phyloP scores from a whole-genome alignment of 1,140 invertebrate species.

The Sarcophaga bullata region DNA sequence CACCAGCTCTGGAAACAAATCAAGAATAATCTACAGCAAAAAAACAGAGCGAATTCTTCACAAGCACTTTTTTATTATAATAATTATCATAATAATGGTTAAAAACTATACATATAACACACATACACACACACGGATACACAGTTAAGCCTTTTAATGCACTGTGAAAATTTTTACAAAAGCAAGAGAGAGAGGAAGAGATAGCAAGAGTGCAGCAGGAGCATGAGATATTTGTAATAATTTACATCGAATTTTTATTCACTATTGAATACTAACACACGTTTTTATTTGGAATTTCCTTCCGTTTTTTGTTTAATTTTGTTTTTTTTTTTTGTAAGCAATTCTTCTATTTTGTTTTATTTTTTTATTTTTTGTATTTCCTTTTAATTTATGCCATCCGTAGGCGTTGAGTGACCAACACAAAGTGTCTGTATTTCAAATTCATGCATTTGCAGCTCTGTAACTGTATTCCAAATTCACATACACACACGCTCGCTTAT shows the following conservation, averaged over 20 bases:
- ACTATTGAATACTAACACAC: not conserved
- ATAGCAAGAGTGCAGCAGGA: not conserved
- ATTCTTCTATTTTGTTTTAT: not conserved
- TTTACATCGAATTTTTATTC: not conserved
- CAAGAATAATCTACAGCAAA: no score
- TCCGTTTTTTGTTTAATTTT: not conserved
- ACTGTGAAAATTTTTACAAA: no score
- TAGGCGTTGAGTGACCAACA: slow-evolving; percentile 16
- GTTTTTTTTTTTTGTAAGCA: no score
- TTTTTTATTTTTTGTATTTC: not conserved
- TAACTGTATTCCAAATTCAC: no score
- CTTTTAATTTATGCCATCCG: slow-evolving; percentile 1
- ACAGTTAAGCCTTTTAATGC: not conserved
- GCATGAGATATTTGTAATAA: not conserved
- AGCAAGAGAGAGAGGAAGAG: not conserved
- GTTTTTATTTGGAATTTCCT: slow-evolving; percentile 30
- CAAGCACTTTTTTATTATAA: no score
- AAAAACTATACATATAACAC: not conserved
- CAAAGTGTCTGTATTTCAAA: slow-evolving; percentile 12
- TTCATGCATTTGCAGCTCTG: not conserved
- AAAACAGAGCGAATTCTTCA: no score
- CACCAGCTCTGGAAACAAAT: no score
- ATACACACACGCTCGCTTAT: no score
- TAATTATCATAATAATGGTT: not conserved
- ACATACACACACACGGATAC: not conserved